phyloP scores from a whole-genome alignment of 2,888 invertebrate genomes.

The Xylophagus ater region DNA sequence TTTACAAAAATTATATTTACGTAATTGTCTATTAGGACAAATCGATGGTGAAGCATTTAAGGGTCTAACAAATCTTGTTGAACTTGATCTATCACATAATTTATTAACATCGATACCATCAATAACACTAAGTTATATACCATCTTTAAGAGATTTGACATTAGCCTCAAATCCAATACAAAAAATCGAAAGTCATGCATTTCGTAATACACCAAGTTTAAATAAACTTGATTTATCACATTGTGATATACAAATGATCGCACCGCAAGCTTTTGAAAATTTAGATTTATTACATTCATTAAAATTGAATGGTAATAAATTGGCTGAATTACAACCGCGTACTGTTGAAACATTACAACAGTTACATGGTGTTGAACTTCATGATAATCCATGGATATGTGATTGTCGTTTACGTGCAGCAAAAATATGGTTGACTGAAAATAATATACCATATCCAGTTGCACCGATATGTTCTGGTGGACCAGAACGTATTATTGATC shows the following conservation, averaged over 20 bases:
- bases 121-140: conserved; percentile 64
- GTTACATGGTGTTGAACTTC: conserved; percentile 69
- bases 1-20: conserved; percentile 74
- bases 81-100: conserved; percentile 79
- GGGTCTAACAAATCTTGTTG: conserved; percentile 79
- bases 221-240: conserved; percentile 75
- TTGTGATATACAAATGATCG: conserved; percentile 68
- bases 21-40: conserved; percentile 72
- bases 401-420: conserved; percentile 73
- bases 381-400: conserved; percentile 82
- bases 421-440: conserved; percentile 68
- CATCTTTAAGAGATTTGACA: conserved; percentile 70
- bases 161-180: conserved; percentile 72
- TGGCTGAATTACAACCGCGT: conserved; percentile 58
- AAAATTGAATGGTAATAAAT: conserved; percentile 69
- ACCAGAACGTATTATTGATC: conserved; percentile 57
- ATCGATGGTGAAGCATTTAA: conserved; percentile 76
- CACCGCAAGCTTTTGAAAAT: conserved; percentile 65
- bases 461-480: conserved; percentile 65
- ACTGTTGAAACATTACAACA: conserved; percentile 63
- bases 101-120: conserved; percentile 69
- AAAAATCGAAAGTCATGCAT: conserved; percentile 64
- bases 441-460: conserved; percentile 65
- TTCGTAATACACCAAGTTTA: conserved; percentile 61
- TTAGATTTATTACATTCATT: conserved; percentile 64